Percentiles rank a stretch among this genome's conserved stretches.
phyloP scores from a whole-genome alignment of 2,797 vertebrate species.

The Clamator glandarius region DNA sequence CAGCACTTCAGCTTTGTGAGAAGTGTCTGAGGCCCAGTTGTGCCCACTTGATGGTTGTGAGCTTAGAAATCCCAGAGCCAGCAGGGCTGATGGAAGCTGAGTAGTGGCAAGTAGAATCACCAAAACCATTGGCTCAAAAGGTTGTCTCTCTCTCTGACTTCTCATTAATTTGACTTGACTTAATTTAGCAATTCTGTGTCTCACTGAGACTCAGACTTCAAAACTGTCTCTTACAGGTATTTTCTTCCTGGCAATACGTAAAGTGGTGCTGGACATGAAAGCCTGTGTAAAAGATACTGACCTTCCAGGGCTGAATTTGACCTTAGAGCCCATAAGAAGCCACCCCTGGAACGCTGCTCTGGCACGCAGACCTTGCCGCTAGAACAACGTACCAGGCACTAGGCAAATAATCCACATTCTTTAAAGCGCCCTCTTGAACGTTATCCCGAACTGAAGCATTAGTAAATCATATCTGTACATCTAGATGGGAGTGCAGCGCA shows the following conservation, averaged over 20 bases:
- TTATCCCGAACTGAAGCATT: background rate
- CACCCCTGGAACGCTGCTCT: background rate
- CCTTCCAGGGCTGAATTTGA: background rate
- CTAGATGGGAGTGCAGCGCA: background rate
- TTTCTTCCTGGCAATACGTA: background rate
- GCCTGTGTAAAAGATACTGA: background rate
- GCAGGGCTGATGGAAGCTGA: background rate
- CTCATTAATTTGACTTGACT: background rate
- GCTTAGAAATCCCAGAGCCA: background rate
- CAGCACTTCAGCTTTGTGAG: background rate
- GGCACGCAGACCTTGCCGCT: background rate
- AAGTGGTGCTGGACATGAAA: background rate
- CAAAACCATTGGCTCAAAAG: background rate
- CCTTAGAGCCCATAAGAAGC: rapidly evolving
- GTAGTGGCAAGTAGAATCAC: background rate
- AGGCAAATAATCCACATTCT: background rate
- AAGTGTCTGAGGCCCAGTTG: background rate
- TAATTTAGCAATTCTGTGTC: background rate
- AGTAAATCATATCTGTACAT: background rate
- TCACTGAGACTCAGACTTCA: background rate
- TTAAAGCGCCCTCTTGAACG: background rate
- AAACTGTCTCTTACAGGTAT: background rate
- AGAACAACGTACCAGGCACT: background rate
- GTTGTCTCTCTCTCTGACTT: background rate
- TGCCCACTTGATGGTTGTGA: background rate